phyloP scores from a whole-genome alignment of 1,140 invertebrate genomes.

The Hylyphantes graminicola region DNA sequence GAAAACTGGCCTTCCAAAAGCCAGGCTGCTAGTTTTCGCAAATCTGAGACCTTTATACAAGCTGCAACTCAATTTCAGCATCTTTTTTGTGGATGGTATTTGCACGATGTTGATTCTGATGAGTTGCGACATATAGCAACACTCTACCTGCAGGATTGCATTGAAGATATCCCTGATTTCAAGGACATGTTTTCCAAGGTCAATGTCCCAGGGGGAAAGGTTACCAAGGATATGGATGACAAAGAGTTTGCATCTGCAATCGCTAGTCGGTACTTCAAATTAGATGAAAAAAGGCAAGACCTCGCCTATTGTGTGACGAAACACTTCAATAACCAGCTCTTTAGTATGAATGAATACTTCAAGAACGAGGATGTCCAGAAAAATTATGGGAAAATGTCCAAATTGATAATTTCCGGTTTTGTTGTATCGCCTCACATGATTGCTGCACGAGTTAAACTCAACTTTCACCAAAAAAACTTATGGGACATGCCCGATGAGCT shows the following conservation, averaged over 20 bases:
- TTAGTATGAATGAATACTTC: constrained; percentile 33
- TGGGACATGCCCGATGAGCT: constrained; percentile 28
- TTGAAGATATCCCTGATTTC: constrained; percentile 28
- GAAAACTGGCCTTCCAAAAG: neutral
- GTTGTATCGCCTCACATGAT: constrained; percentile 27
- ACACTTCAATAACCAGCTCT: neutral
- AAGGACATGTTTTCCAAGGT: neutral
- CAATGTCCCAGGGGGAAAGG: neutral
- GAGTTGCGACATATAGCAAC: constrained; percentile 2
- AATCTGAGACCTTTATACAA: neutral
- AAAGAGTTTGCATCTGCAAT: neutral
- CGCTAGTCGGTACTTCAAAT: neutral
- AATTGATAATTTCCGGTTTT: constrained; percentile 33
- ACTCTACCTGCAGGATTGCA: constrained; percentile 29
- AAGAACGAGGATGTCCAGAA: neutral
- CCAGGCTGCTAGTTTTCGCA: neutral
- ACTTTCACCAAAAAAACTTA: constrained; percentile 20
- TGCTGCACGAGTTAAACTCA: constrained; percentile 41
- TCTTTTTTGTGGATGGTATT: constrained; percentile 46
- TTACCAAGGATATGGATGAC: neutral
- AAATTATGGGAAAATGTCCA: constrained; percentile 45
- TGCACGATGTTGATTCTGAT: constrained; percentile 33
- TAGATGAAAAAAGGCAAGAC: constrained; percentile 40
- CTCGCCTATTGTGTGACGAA: constrained; percentile 12
- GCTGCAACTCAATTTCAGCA: constrained; percentile 30